Base-by-base conservation (phyloP, 2,113 vertebrate species). In the Balaenoptera acutorostrata region DNA sequence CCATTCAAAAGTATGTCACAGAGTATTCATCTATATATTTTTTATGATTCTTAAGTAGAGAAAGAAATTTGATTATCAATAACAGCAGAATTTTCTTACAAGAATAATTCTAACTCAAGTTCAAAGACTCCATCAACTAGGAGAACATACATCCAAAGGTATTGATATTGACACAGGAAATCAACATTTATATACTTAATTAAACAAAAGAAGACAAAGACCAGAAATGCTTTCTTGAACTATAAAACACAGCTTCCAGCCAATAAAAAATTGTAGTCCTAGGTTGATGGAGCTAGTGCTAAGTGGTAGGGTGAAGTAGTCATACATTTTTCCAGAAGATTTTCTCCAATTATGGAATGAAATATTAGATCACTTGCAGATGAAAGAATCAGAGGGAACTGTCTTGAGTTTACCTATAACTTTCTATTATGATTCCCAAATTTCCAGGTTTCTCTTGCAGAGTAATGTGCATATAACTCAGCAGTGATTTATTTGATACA, bases 401-500 rank as follows among this genome's bases (percentile, higher is more conserved):
- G 23, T 64, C 82, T 86, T 71, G 44, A 86, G 64, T 46, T 95
- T 92, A 44, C 21, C 82, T 74, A 63, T 9, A 77, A 64, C 75
- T 52, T 25, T 78, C 31, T 86, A 77, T 95, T 39, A 13, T 57
- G n/a, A 93, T 86, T 92, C 36, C 68, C 74, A 27, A 49, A 46
- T 87, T 97, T 86, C 41, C 27, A 93, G 36, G 46, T 87, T 87
- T 95, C n/a, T 88, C 49, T 96, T 96, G 17, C 8, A 66, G 44
- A 89, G 31, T 86, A 86, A 55, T 57, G 3, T 90, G 29, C 31
- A 57, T 82, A 10, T 95, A 44, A 49, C 15, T 92, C 33, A 68
- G 52, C n/a, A 90, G 2, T 72, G 36, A 84, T 41, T 0, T 75
- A 68, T 83, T 90, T 63, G 5, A 72, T 52, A 84, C 1, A 33